Evolutionary conservation across 64 coral and sea anemone species (phyloP).

Genomic region (Orbicella faveolata): DNA sequence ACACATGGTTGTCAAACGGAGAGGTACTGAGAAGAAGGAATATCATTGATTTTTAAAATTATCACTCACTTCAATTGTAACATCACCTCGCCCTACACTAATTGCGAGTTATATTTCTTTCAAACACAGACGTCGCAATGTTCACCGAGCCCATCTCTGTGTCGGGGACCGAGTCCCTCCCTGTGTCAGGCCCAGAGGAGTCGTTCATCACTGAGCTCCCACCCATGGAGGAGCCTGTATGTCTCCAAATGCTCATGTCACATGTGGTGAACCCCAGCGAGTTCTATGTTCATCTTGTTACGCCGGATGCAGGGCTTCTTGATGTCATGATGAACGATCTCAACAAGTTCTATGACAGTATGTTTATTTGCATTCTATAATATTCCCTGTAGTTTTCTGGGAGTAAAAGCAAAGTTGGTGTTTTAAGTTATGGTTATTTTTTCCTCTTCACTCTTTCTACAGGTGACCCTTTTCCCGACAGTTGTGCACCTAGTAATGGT

Average conservation of each 20-base stretch:
- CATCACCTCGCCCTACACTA: too few relatives aligned
- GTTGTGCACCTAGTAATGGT: constrained; percentile 6
- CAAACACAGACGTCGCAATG: background rate
- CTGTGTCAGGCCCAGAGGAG: background rate
- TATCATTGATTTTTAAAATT: too few relatives aligned
- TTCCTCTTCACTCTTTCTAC: background rate
- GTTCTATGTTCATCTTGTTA: constrained; percentile 95
- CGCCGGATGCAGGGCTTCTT: constrained; percentile 74
- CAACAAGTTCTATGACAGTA: constrained; percentile 59
- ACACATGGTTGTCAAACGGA: too few relatives aligned
- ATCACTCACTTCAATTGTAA: too few relatives aligned
- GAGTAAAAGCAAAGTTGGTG: background rate
- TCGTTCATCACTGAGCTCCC: constrained; percentile 30
- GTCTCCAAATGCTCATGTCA: constrained; percentile 80
- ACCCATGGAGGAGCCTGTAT: constrained; percentile 16
- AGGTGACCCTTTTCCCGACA: constrained; percentile 50
- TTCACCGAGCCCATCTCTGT: background rate
- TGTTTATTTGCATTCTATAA: background rate
- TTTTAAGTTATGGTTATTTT: background rate
- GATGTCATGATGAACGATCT: constrained; percentile 72
- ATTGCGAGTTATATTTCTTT: background rate
- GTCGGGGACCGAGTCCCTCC: background rate
- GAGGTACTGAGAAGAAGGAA: too few relatives aligned
- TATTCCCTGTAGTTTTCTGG: background rate
- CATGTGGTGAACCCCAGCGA: constrained; percentile 79